A percentile compares a stretch with the other conserved stretches of the same genome.
Evolutionary conservation across 2,797 vertebrate species (phyloP).

Genomic region (Etheostoma nigrum): DNA sequence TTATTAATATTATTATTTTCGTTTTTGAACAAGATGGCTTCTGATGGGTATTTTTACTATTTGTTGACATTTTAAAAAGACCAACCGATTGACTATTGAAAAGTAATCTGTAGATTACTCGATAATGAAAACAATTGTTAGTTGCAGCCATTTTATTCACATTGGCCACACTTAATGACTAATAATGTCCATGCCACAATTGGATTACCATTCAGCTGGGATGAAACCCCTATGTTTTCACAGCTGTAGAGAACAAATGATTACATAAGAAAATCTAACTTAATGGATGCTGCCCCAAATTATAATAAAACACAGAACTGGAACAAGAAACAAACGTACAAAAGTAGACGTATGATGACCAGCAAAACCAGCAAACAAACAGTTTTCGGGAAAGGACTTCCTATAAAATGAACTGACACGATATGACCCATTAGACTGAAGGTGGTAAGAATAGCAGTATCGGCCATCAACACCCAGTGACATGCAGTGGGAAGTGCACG

Average conservation of each 20-base stretch:
- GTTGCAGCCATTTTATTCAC: background rate
- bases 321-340: conserved; percentile 14
- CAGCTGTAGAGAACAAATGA: conserved; percentile 11
- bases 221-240: conserved; percentile 1
- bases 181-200: background rate
- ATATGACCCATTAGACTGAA: conserved; percentile 64
- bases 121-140: background rate
- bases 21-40: too few relatives aligned
- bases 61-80: background rate
- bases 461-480: conserved; percentile 61
- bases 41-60: background rate
- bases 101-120: background rate
- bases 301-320: background rate
- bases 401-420: conserved; percentile 36
- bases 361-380: conserved; percentile 19
- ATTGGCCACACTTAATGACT: background rate
- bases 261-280: conserved; percentile 1
- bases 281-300: background rate
- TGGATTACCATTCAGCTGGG: background rate
- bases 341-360: background rate
- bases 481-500: conserved; percentile 59
- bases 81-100: background rate
- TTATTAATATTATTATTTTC: too few relatives aligned
- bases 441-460: conserved; percentile 61
- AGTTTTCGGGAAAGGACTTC: conserved; percentile 17